Percentiles rank a stretch among this genome's conserved stretches.
These are phyloP conservation scores for Ypsolopha sequella DNA, from an alignment of 2,888 invertebrate species.

Conservation along the genomic window DNA sequence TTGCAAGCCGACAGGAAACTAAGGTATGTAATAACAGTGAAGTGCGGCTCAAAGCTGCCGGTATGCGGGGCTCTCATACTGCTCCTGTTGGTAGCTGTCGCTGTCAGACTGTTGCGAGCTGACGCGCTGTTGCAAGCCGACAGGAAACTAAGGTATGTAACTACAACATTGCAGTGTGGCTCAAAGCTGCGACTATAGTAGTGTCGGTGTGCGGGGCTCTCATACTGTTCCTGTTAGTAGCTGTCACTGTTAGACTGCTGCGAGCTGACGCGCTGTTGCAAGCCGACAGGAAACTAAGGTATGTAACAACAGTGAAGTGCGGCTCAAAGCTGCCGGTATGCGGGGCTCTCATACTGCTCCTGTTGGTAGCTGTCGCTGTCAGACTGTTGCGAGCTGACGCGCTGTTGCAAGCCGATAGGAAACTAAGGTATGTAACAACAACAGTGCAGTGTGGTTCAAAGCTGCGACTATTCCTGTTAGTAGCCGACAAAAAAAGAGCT, in stretches of 20 bases:
- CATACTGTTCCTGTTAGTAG: constrained; percentile 74
- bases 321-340: neutral
- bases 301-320: constrained; percentile 11
- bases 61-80: neutral
- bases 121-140: constrained; percentile 68
- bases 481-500: no score
- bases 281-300: constrained; percentile 44
- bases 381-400: constrained; percentile 76
- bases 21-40: constrained; percentile 43
- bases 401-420: constrained; percentile 63
- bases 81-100: constrained; percentile 73
- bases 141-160: constrained; percentile 67
- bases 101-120: constrained; percentile 75
- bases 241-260: constrained; percentile 74
- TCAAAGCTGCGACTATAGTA: constrained; percentile 86
- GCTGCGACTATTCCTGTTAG: constrained; percentile 83
- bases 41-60: neutral
- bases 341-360: constrained; percentile 34
- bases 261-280: constrained; percentile 52
- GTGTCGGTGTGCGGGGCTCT: constrained; percentile 89
- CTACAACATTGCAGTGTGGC: neutral
- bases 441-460: constrained; percentile 31
- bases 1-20: constrained; percentile 69
- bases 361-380: constrained; percentile 72
- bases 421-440: constrained; percentile 59